Evolutionary conservation across 2,888 invertebrate species (phyloP), one percentile per base, ranked within the genome.

Genomic region (Lottia gigantea): DNA sequence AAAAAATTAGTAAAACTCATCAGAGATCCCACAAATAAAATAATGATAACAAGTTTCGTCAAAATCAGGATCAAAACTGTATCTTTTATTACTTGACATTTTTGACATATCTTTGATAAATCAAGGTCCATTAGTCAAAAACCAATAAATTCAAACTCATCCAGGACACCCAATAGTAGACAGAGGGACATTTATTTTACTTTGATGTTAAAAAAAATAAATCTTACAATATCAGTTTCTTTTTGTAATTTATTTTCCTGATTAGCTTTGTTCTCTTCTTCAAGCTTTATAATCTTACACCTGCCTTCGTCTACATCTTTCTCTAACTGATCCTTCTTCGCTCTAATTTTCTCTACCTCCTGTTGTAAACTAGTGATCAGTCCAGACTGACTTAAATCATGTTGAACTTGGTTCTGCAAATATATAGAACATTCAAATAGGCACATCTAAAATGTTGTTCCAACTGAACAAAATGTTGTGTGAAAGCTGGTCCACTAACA

Each of bases 221-320:
- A 31, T 68, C 76, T 74, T 49, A 78, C 78, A 14, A 76, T 74
- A 23, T 74, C 72, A 14, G 47, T n/a, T 64, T 76, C 74, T 14
- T 71, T 70, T 62, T 68, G 66, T 63, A 71, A 72, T 65, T 75
- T 71, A 62, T 68, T 66, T 26, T 75, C 71, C 45, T 78, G 69
- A 23, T 72, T 66, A 45, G 70, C 70, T 7, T 68, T 68, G 15
- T 68, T 65, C 49, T 65, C 47, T 66, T 66, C 71, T 67, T 74
- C 74, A 19, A 72, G 65, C 45, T 64, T 46, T n/a, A 74, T 66
- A 11, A 72, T 19, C 19, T 55, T 65, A 62, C 74, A 73, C 55
- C 71, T 74, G 61, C 71, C 73, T 31, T 40, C 14, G 19, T 71
- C 67, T 12, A 71, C 70, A 40, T 78, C 75, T 55, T 77, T 72